Evolutionary conservation across 2,797 vertebrate genomes (phyloP).

Genomic region (Coendou prehensilis): DNA sequence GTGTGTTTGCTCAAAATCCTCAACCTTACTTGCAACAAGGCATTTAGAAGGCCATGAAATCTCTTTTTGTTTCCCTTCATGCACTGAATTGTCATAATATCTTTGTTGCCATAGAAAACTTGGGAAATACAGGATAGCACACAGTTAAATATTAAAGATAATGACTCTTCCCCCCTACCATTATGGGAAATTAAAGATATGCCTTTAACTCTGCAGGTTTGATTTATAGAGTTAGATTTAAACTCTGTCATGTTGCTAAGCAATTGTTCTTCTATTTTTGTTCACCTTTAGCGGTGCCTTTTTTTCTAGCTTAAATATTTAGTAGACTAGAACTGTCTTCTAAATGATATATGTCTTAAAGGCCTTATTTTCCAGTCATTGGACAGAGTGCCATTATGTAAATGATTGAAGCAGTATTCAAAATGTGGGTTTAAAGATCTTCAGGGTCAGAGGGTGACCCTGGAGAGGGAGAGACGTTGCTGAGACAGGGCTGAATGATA

Average conservation of each 20-base stretch:
- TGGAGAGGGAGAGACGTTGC: not conserved
- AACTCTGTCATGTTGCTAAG: slow-evolving; percentile 65
- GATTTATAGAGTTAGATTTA: slow-evolving; percentile 53
- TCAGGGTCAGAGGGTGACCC: slow-evolving; percentile 32
- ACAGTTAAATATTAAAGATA: slow-evolving; percentile 69
- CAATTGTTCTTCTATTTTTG: slow-evolving; percentile 74
- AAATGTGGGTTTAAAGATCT: slow-evolving; percentile 55
- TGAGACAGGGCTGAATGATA: slow-evolving; percentile 23
- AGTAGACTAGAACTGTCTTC: slow-evolving; percentile 57
- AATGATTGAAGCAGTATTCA: slow-evolving; percentile 65
- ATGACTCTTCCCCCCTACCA: not conserved
- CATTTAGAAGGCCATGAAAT: not conserved
- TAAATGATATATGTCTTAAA: slow-evolving; percentile 68
- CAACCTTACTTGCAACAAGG: not conserved
- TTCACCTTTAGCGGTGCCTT: slow-evolving; percentile 62
- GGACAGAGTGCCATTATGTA: slow-evolving; percentile 57
- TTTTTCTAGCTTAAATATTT: slow-evolving; percentile 71
- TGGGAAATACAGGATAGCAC: not conserved
- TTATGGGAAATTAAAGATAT: slow-evolving; percentile 70
- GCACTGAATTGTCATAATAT: slow-evolving; percentile 14
- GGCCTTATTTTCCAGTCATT: slow-evolving; percentile 68
- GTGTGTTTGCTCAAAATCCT: slow-evolving; percentile 22
- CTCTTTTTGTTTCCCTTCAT: not conserved
- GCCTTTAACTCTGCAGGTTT: slow-evolving; percentile 41
- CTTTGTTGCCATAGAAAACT: slow-evolving; percentile 51